Percentiles rank a stretch among this genome's conserved stretches.
Evolutionary conservation across 2,888 invertebrate species (phyloP).

Genomic region (Xestoiulus laeticollis): DNA sequence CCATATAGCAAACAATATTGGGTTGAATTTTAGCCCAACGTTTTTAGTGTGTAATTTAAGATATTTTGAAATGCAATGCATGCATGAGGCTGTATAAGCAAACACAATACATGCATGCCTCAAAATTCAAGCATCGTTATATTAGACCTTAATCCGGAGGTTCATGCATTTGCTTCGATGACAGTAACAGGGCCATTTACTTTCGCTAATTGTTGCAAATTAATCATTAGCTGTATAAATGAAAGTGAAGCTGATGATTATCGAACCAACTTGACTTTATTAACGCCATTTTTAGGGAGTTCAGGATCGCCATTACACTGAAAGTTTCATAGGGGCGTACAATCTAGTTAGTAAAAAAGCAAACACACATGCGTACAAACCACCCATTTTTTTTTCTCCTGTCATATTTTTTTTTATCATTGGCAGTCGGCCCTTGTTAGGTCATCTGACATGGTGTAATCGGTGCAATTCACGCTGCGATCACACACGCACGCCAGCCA

Average conservation of each 20-base stretch:
- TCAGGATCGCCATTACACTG: too few species aligned
- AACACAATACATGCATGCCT: too few species aligned
- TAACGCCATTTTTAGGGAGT: not conserved
- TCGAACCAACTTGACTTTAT: not conserved
- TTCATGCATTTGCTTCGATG: too few species aligned
- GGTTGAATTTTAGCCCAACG: too few species aligned
- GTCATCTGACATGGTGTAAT: constrained; percentile 20
- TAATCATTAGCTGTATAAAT: not conserved
- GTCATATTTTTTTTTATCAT: not conserved
- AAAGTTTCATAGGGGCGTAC: not conserved
- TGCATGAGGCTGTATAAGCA: too few species aligned
- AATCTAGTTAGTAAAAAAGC: not conserved
- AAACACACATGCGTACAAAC: not conserved
- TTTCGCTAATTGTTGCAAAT: too few species aligned
- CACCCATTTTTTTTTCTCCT: not conserved
- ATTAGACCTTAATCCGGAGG: too few species aligned
- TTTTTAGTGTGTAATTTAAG: too few species aligned
- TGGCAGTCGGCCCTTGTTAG: constrained; percentile 7
- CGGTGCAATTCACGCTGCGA: not conserved
- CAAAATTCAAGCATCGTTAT: too few species aligned
- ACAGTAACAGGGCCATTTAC: too few species aligned
- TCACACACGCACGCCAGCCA: not conserved
- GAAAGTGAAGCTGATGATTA: not conserved
- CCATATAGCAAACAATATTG: too few species aligned
- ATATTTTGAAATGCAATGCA: too few species aligned